phyloP scores from a whole-genome alignment of 92 coral and sea anemone species.

The Siderastrea radians region DNA sequence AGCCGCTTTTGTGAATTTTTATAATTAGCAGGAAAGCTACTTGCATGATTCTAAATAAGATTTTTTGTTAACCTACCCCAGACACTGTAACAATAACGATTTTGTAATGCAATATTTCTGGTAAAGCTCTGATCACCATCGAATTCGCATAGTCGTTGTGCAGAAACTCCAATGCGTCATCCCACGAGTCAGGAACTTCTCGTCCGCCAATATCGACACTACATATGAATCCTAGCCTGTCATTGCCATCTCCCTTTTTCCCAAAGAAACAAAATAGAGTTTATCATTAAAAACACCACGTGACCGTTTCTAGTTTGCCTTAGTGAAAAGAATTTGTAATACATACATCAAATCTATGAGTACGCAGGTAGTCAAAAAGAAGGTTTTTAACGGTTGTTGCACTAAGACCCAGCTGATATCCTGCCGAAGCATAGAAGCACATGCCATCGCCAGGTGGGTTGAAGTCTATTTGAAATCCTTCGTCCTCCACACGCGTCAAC shows the following conservation, averaged over 20 bases:
- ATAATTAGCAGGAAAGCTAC: neutral
- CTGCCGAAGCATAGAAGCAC: constrained; percentile 56
- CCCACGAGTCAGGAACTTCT: constrained; percentile 20
- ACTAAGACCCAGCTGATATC: constrained; percentile 37
- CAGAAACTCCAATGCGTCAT: constrained; percentile 11
- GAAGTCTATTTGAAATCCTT: constrained; percentile 51
- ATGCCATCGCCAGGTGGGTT: constrained; percentile 61
- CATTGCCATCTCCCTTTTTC: constrained; percentile 14
- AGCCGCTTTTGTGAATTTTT: neutral
- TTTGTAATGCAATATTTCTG: constrained; percentile 8
- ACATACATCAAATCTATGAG: constrained; percentile 59
- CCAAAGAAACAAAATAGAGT: neutral
- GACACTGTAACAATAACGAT: constrained; percentile 21
- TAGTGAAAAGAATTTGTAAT: constrained; percentile 5
- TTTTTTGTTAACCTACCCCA: constrained; percentile 25
- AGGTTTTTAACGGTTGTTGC: constrained; percentile 20
- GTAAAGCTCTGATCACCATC: neutral
- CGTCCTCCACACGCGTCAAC: constrained; percentile 11
- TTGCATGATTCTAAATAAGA: neutral
- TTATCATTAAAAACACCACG: neutral
- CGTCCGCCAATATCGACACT: neutral
- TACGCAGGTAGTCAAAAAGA: constrained; percentile 43
- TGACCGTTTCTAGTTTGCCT: neutral
- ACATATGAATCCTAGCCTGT: constrained; percentile 19
- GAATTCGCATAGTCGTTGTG: constrained; percentile 12